Evolutionary conservation across 2,888 invertebrate species (phyloP).

Genomic region (Xestobium rufovillosum): DNA sequence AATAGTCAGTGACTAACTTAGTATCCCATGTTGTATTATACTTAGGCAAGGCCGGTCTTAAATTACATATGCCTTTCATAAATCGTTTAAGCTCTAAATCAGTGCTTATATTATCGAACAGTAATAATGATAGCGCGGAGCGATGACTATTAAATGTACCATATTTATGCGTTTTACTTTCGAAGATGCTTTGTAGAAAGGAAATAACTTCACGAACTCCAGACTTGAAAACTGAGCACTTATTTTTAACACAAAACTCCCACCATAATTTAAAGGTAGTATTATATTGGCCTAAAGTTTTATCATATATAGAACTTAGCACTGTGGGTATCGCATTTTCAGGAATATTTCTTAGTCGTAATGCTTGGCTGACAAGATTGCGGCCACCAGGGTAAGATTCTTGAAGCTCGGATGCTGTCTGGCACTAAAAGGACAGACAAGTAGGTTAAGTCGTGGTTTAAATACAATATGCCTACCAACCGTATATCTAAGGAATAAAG

Average conservation of each 20-base stretch:
- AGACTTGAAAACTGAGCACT: neutral
- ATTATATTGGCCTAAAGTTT: neutral
- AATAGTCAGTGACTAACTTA: conserved; percentile 2
- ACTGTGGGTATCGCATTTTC: neutral
- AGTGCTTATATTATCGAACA: neutral
- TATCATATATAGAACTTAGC: neutral
- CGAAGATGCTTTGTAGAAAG: neutral
- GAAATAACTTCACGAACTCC: neutral
- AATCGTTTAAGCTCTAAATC: conserved; percentile 5
- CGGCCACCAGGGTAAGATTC: neutral
- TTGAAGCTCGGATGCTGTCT: neutral
- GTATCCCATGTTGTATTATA: conserved; percentile 9
- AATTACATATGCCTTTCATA: conserved; percentile 4
- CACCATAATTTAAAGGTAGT: conserved; percentile 1
- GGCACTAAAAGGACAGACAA: neutral
- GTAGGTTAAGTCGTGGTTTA: neutral
- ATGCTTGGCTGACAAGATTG: neutral
- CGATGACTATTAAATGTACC: conserved; percentile 3
- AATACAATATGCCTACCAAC: neutral
- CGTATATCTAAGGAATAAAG: neutral
- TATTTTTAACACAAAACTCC: neutral
- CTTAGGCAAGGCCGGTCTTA: conserved; percentile 5
- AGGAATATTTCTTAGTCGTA: neutral
- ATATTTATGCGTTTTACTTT: neutral
- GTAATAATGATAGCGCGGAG: conserved; percentile 4